Evolutionary conservation across 2,113 vertebrate genomes (phyloP), one percentile per base, ranked within the genome.

Genomic region (Rhodinocichla rosea): DNA sequence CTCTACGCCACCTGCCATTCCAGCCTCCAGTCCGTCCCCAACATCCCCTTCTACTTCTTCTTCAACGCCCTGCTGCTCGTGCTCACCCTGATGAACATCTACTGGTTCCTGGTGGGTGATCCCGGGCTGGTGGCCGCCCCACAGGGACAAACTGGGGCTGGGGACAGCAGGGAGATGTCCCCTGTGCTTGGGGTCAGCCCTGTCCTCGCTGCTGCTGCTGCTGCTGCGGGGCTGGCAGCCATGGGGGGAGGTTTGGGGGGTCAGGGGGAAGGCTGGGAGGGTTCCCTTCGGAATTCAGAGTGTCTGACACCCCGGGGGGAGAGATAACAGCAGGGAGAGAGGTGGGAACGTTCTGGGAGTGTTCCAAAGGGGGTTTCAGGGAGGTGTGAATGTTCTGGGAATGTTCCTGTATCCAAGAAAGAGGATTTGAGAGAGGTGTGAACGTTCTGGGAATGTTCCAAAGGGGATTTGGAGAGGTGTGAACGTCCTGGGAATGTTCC

Each of bases 21-120:
- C 98, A 99, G 99, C 97, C 97, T 99, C 45, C 98, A 98, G 91
- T 65, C 83, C 0, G 98, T 98, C 39, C 99, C 99, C 3, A 97
- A 98, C 85, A 99, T 99, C 94, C 99, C 99, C 23, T 99, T 99
- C 98, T 99, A 99, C 97, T 99, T 99, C 97, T 99, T 99, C 98
- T 99, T 99, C 98, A 99, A 99, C 10, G 55, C 97, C 3, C 98
- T 99, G 69, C 98, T 99, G 65, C 97, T 99, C 13, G 35, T 98
- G 32, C 98, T 99, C 96, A 98, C 98, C 12, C 97, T 98, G 90
- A 99, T 99, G 99, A 99, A 99, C 95, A 98, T 99, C 97, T 99
- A 99, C 97, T 99, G 99, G 99, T 99, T 99, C 92, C 96, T 99
- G 99, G 99, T 99, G 98, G 98, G 99, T 89, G 12, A 30, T 1